Conservation (phyloP, 2,113 vertebrate genomes). For the Bothrops jararaca region DNA sequence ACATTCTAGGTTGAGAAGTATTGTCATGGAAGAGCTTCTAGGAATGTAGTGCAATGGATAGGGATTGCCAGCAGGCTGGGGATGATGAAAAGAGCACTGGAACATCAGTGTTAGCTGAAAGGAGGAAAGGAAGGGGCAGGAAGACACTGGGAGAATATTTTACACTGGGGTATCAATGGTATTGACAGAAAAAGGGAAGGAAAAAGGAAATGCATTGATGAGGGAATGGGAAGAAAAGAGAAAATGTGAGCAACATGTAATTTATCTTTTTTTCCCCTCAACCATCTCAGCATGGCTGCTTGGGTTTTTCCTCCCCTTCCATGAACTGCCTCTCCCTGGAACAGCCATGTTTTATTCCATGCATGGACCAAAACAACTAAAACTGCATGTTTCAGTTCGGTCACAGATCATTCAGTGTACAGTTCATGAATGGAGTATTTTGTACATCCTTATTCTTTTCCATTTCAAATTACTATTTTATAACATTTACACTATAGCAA, state of each 20-base stretch:
- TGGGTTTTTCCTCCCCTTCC: not conserved
- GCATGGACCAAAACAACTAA: not conserved
- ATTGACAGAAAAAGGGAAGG: not conserved
- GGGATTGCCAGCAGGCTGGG: not conserved
- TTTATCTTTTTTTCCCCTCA: not conserved
- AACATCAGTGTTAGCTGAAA: not conserved
- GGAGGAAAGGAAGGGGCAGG: not conserved
- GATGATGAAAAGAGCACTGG: not conserved
- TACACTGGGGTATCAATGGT: not conserved
- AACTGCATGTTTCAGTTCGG: not conserved
- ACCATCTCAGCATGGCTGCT: not conserved
- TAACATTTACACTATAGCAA: constrained; percentile 8
- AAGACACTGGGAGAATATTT: not conserved
- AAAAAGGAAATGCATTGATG: not conserved
- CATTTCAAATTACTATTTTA: not conserved
- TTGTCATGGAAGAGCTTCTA: not conserved
- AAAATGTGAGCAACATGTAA: not conserved
- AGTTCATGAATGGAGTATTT: not conserved
- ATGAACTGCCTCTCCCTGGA: not conserved
- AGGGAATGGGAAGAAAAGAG: not conserved
- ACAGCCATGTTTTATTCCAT: not conserved
- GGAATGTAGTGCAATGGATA: not conserved
- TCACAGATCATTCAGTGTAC: not conserved
- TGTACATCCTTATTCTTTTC: not conserved
- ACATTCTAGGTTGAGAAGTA: not conserved